Base-by-base conservation (phyloP, 2,888 invertebrate species). In the Scelioninae gen. 1 region DNA sequence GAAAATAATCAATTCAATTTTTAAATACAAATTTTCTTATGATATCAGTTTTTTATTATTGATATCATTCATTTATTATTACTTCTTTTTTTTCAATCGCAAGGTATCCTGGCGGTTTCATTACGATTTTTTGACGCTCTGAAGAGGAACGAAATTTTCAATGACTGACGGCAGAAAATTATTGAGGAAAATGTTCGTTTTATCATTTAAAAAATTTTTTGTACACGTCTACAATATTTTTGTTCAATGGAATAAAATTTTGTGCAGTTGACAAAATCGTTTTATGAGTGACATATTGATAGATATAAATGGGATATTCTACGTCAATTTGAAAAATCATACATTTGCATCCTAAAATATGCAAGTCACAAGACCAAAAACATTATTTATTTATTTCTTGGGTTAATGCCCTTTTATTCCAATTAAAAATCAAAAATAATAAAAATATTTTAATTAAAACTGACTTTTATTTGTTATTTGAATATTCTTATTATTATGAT, bases 241-340 rank as follows among this genome's bases (percentile, higher is more conserved):
- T 63, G 55, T 63, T 16, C 23, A 53, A 58, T n/a, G 45, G 4
- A 23, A 23, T 23, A 4, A 74, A 72, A 63, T 71, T 71, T 63
- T 63, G 72, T 55, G 63, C 63, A 74, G 45, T 45, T 29, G 55
- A 74, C 60, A 34, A 74, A 63, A 74, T 63, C 32, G 43, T 45
- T 63, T 74, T 55, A 43, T 45, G 72, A 63, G 43, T 74, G 72
- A 74, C 72, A 32, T 53, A 53, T 63, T 74, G 72, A 74, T 74
- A 29, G 72, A 74, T 74, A 62, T 55, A 60, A 62, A 72, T 63
- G 55, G 31, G 45, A 60, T 62, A 49, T 74, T 63, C 15, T 43
- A 55, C 34, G 63, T 51, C 56, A 47, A 47, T 69, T 13, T 56
- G 38, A 47, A 69, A 56, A 56, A 29, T 47, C 58, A 16, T 43